These are phyloP conservation scores for Geotrypetes seraphini DNA, from an alignment of 2,797 vertebrate species.

Conservation along the genomic window DNA sequence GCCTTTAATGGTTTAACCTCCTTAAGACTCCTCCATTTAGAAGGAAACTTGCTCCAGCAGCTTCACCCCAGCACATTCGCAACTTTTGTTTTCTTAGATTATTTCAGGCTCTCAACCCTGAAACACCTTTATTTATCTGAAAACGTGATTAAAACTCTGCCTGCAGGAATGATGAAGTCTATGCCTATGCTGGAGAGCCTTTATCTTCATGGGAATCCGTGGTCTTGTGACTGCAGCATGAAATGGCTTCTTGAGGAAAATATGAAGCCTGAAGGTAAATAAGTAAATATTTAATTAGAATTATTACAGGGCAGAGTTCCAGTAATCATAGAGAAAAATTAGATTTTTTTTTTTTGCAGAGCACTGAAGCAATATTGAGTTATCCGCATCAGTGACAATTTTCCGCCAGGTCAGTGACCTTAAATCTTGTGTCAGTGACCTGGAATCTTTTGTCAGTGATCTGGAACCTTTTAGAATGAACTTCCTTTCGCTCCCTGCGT, in stretches of 20 bases:
- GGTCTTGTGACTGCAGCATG: conserved; percentile 80
- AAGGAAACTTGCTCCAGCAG: conserved; percentile 77
- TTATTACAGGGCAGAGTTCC: too few relatives aligned
- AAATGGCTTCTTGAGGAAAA: conserved; percentile 69
- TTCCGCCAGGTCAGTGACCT: too few relatives aligned
- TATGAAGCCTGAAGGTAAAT: conserved; percentile 59
- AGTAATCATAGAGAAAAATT: too few relatives aligned
- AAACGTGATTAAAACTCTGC: conserved; percentile 64
- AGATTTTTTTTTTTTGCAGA: too few relatives aligned
- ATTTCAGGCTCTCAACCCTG: conserved; percentile 76
- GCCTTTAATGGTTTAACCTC: conserved; percentile 75
- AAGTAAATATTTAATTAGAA: too few relatives aligned
- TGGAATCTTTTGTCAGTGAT: too few relatives aligned
- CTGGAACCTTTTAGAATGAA: too few relatives aligned
- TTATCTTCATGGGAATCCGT: conserved; percentile 82
- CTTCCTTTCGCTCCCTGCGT: too few relatives aligned
- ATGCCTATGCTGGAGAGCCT: conserved; percentile 78
- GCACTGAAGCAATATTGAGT: too few relatives aligned
- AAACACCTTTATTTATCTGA: conserved; percentile 81
- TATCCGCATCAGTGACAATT: too few relatives aligned
- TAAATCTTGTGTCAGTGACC: too few relatives aligned
- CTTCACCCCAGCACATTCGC: conserved; percentile 76
- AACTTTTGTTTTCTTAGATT: conserved; percentile 65
- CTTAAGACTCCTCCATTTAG: conserved; percentile 76
- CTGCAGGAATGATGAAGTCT: conserved; percentile 40